phyloP scores from a whole-genome alignment of 1,140 invertebrate genomes.

The Tyrophagus putrescentiae region DNA sequence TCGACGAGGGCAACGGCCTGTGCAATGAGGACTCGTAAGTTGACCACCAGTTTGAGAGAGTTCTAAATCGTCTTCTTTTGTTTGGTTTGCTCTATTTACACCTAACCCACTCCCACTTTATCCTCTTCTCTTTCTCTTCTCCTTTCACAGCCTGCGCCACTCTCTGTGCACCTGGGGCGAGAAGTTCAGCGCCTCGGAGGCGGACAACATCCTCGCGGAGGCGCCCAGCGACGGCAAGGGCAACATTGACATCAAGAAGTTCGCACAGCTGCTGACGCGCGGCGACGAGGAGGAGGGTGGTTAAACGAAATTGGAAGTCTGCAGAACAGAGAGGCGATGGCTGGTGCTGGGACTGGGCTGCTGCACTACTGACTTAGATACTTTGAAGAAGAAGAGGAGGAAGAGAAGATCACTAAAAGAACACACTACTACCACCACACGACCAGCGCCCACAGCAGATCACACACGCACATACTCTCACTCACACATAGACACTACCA shows the following conservation, averaged over 20 bases:
- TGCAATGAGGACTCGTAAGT: constrained; percentile 39
- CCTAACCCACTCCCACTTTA: neutral
- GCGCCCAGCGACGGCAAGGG: constrained; percentile 28
- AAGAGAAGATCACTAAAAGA: too few relatives aligned
- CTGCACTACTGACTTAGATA: too few relatives aligned
- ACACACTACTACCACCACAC: too few relatives aligned
- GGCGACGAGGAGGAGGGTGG: constrained; percentile 49
- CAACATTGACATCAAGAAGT: constrained; percentile 39
- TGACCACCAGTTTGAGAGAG: neutral
- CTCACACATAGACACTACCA: too few relatives aligned
- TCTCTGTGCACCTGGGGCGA: constrained; percentile 89
- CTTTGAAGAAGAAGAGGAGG: too few relatives aligned
- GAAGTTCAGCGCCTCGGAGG: constrained; percentile 77
- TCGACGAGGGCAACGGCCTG: constrained; percentile 53
- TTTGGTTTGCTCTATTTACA: constrained; percentile 1
- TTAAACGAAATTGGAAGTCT: too few relatives aligned
- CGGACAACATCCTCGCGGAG: constrained; percentile 26
- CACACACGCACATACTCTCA: too few relatives aligned
- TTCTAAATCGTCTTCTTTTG: neutral
- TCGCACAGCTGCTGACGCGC: constrained; percentile 73
- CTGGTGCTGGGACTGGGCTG: too few relatives aligned
- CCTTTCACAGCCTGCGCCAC: constrained; percentile 59
- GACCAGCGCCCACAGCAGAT: too few relatives aligned
- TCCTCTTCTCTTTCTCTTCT: constrained; percentile 20
- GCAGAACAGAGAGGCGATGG: too few relatives aligned